Evolutionary conservation across 2,113 vertebrate species (phyloP).

Genomic region (Pluvialis apricaria): DNA sequence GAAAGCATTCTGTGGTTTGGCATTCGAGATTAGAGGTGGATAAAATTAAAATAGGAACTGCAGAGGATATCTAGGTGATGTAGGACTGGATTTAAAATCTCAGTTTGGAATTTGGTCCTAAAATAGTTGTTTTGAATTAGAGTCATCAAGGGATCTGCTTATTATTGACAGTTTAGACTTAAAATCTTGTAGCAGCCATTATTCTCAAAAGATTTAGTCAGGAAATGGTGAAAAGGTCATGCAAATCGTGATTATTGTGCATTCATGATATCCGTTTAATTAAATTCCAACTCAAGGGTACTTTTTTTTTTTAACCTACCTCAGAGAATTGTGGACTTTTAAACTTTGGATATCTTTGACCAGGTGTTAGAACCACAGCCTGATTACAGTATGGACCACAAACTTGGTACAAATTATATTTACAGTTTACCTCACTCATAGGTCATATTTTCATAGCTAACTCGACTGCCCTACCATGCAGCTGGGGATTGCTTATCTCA

Average conservation of each 20-base stretch:
- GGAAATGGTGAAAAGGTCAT: background rate
- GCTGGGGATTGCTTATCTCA: background rate
- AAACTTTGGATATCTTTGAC: background rate
- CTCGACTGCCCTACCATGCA: background rate
- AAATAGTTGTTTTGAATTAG: background rate
- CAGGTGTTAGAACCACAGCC: background rate
- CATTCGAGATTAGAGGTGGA: background rate
- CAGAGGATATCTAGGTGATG: background rate
- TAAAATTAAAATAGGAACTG: background rate
- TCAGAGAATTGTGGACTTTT: background rate
- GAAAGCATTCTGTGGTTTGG: background rate
- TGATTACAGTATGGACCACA: background rate
- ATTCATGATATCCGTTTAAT: background rate
- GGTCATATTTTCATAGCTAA: background rate
- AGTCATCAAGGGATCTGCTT: background rate
- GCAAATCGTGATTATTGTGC: background rate
- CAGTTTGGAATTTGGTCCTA: background rate
- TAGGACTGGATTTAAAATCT: background rate
- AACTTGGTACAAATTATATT: background rate
- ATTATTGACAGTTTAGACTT: background rate
- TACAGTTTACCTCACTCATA: background rate
- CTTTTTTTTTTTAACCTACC: background rate
- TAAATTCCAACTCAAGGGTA: background rate
- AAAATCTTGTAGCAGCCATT: background rate
- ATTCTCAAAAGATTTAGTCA: background rate